Base-by-base conservation (phyloP, 2,888 invertebrate genomes). In the Nebria salina region DNA sequence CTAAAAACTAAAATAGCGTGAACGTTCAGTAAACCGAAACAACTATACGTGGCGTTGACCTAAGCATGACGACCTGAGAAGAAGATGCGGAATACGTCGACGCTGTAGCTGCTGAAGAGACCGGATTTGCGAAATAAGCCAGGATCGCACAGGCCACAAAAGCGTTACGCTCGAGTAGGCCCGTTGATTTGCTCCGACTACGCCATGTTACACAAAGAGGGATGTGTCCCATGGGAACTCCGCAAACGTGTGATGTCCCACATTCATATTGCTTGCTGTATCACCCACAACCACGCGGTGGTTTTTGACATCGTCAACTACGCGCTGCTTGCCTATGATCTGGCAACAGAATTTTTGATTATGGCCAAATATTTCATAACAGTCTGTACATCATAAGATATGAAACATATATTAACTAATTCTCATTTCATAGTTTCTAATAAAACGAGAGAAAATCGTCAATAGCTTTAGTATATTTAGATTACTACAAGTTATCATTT, bases 181-280 rank as follows among this genome's bases (percentile, higher is more conserved):
- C 66, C 78, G 82, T 82, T 82, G 82, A 82, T 82, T 82, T 82
- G 82, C 82, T 82, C 72, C 76, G 76, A 54, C 78, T 66, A 73
- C 78, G 78, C 66, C 72, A 77, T 82, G 81, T 82, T 78, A 81
- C 78, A 81, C 81, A 78, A 73, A 76, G 82, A 82, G 82, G 78
- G 81, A 82, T 82, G 82, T 72, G 26, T 76, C 82, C 79, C 82
- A 65, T 41, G 82, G 76, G 82, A 81, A 43, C 72, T 9, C 76
- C 76, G 11, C 70, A 70, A 70, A 70, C 70, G 70, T 54, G 54
- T 76, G 76, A 76, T 77, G 77, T 77, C 72, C 77, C 77, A 70
- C 72, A 13, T n/a, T 65, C 76, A 72, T 54, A 72, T 34, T 72
- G 77, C 77, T 34, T 20, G 25, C 70, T 6, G 25, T 11, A 11